Evolutionary conservation across 2,888 invertebrate species (phyloP).

Genomic region (Callimorpha dominula): DNA sequence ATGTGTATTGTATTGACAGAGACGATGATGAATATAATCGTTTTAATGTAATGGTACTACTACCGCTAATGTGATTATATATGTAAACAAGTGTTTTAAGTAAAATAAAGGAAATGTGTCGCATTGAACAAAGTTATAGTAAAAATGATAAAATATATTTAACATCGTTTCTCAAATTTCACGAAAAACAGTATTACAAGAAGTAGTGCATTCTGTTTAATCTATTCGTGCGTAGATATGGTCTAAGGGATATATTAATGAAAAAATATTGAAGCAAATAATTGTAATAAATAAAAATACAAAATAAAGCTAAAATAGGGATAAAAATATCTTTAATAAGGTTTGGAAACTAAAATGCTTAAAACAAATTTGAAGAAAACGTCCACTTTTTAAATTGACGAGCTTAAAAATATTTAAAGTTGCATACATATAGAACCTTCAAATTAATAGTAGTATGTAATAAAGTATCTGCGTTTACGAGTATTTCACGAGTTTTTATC

Average conservation of each 20-base stretch:
- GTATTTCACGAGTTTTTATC: not conserved
- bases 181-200: not conserved
- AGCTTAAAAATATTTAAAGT: slow-evolving; percentile 33
- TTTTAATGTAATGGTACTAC: not conserved
- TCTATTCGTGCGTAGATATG: not conserved
- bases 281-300: too few species aligned
- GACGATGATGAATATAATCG: not conserved
- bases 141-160: not conserved
- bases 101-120: not conserved
- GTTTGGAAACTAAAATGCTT: not conserved
- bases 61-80: not conserved
- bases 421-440: slow-evolving; percentile 1
- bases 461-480: too few species aligned
- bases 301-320: too few species aligned
- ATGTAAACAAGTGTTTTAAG: not conserved
- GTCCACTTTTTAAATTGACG: slow-evolving; percentile 37
- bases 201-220: not conserved
- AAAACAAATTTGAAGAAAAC: slow-evolving; percentile 19
- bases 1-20: not conserved
- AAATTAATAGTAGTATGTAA: not conserved
- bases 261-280: not conserved
- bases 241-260: too few species aligned
- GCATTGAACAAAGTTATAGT: not conserved
- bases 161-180: not conserved
- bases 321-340: not conserved